A percentile compares a stretch with the other conserved stretches of the same genome.
Evolutionary conservation across 2,113 vertebrate species (phyloP).

Genomic region (Axis porcinus): DNA sequence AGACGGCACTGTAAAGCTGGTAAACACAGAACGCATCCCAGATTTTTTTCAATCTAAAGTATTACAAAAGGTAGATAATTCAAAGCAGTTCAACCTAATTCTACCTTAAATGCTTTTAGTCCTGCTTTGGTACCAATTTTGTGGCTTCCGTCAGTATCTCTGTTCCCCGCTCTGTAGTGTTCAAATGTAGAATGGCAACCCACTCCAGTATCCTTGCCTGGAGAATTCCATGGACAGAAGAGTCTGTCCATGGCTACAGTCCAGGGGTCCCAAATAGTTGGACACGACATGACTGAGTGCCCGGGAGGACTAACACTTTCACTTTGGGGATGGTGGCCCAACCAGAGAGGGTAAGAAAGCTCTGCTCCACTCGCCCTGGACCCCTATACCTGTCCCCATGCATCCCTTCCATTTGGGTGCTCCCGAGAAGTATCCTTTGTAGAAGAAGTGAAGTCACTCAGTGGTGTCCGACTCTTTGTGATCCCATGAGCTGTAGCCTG

Average conservation of each 20-base stretch:
- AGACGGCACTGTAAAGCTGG: neutral
- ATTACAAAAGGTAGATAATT: neutral
- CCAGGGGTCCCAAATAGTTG: neutral
- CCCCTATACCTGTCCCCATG: neutral
- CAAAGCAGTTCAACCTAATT: neutral
- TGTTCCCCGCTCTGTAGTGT: neutral
- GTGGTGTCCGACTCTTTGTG: accelerated
- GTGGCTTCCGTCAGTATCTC: neutral
- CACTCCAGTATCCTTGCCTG: neutral
- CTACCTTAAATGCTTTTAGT: neutral
- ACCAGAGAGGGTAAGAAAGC: neutral
- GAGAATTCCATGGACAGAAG: neutral
- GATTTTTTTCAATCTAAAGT: neutral
- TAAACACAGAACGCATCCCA: neutral
- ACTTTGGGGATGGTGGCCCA: neutral
- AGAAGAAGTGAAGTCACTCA: neutral
- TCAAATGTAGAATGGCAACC: neutral
- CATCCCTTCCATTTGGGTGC: no score
- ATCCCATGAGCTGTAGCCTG: neutral
- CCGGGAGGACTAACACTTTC: neutral
- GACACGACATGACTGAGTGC: neutral
- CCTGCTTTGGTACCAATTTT: neutral
- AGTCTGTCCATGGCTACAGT: neutral
- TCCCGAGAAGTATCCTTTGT: neutral
- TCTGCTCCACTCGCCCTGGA: neutral